These are phyloP conservation scores for Eumerus sabulonum DNA, from an alignment of 2,888 invertebrate genomes.

Conservation along the genomic window DNA sequence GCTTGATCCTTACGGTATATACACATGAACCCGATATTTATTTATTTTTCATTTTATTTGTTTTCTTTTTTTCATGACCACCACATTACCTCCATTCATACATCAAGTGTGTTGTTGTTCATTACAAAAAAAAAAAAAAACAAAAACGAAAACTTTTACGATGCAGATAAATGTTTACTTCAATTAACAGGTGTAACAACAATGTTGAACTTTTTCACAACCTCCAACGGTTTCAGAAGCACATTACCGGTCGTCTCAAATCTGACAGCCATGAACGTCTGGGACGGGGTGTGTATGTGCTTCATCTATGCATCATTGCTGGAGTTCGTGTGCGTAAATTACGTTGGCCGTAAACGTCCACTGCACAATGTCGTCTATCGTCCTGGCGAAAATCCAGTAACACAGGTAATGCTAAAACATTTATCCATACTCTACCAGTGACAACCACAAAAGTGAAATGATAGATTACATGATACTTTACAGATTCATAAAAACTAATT, in stretches of 20 bases:
- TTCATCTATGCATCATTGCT: slow-evolving; percentile 96
- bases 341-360: slow-evolving; percentile 93
- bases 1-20: slow-evolving; percentile 19
- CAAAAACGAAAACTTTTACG: too few species aligned
- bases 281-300: slow-evolving; percentile 98
- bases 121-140: neutral
- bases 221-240: slow-evolving; percentile 94
- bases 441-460: slow-evolving; percentile 43
- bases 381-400: slow-evolving; percentile 94
- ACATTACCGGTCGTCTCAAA: slow-evolving; percentile 96
- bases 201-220: slow-evolving; percentile 99
- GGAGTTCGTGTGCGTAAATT: slow-evolving; percentile 97
- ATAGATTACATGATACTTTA: slow-evolving; percentile 47
- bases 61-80: too few species aligned
- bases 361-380: slow-evolving; percentile 93
- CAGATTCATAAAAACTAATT: slow-evolving; percentile 50
- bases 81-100: too few species aligned
- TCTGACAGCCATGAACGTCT: slow-evolving; percentile 96
- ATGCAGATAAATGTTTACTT: too few species aligned
- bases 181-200: slow-evolving; percentile 90
- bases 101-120: neutral
- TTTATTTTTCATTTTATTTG: too few species aligned
- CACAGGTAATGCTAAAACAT: slow-evolving; percentile 84
- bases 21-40: neutral
- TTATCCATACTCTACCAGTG: neutral